Base-by-base conservation (phyloP, 1,140 invertebrate genomes). In the Drosophila pachea region DNA sequence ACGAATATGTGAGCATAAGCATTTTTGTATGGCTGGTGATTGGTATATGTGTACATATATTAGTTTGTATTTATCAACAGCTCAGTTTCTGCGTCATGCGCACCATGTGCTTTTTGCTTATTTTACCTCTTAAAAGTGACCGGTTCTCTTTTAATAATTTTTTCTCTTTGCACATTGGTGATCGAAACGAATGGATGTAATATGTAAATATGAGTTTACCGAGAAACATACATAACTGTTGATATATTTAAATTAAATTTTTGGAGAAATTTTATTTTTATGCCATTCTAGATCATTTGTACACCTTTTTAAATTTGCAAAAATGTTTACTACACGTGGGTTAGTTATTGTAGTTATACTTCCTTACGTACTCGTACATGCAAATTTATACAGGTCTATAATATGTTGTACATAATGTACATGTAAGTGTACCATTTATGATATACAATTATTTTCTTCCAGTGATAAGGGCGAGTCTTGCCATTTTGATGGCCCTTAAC, bases 41-140 rank as follows among this genome's bases (percentile, higher is more conserved):
- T 36, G 31, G 36, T 31, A 14, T 16, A 33, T 31, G 29, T 52
- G 31, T 32, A 22, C 4, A 53, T 12, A 58, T 2, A 16, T 31
- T 14, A 72, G 61, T 62, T 48, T 36, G 59, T 56, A 63, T 45
- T 22, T 22, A 22, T 3, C 22, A 22, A 22, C 22, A 22, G 22
- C 22, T 22, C 22, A 22, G 22, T 22, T 22, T 66, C 35, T 78
- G 61, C 65, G 82, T 82, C 87, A 88, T 88, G 83, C 82, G 87
- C 87, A 88, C 87, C 86, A 88, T 88, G 87, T 88, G 87, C 87
- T 88, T 87, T 87, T 58, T 72, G 40, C 7, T n/a, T 12, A 55
- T 45, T 52, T 9, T 12, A 29, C 12, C 63, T 54, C 35, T 71
- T 70, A 11, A 2, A 6, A 49, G 36, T 55, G 55, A 32, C 35